These are phyloP conservation scores for Circaetus gallicus DNA, from an alignment of 2,113 vertebrate genomes.

Conservation along the genomic window DNA sequence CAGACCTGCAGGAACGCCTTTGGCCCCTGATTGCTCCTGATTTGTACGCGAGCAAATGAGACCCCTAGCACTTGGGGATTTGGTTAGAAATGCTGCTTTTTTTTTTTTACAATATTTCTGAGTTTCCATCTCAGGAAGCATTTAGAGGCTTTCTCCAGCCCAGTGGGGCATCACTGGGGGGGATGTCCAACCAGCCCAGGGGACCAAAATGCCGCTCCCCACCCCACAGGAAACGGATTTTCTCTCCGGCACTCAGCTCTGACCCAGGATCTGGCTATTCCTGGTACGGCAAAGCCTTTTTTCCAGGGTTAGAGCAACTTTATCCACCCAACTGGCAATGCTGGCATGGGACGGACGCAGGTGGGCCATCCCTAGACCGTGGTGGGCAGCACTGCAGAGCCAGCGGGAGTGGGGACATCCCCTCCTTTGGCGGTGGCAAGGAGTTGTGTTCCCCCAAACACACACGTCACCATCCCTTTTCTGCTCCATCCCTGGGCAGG, in stretches of 20 bases:
- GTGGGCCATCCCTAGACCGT: neutral
- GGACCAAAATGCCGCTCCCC: neutral
- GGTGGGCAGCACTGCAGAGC: neutral
- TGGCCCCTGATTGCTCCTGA: neutral
- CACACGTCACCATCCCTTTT: neutral
- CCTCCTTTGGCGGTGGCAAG: neutral
- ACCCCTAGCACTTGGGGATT: no score
- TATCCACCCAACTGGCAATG: neutral
- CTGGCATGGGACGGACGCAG: neutral
- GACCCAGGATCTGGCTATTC: neutral
- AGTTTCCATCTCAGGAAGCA: neutral
- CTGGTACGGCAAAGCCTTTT: neutral
- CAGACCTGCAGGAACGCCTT: neutral
- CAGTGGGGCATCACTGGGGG: accelerated
- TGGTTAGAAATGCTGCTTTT: neutral
- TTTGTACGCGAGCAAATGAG: neutral
- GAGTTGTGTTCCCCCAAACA: neutral
- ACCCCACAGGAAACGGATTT: neutral
- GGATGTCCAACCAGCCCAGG: no score
- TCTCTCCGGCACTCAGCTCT: neutral
- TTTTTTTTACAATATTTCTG: neutral
- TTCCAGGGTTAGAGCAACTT: neutral
- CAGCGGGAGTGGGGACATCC: neutral
- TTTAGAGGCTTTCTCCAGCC: neutral
- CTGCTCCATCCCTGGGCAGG: neutral